Conservation (phyloP, 2,888 invertebrate genomes). For the Aphodius sticticus region DNA sequence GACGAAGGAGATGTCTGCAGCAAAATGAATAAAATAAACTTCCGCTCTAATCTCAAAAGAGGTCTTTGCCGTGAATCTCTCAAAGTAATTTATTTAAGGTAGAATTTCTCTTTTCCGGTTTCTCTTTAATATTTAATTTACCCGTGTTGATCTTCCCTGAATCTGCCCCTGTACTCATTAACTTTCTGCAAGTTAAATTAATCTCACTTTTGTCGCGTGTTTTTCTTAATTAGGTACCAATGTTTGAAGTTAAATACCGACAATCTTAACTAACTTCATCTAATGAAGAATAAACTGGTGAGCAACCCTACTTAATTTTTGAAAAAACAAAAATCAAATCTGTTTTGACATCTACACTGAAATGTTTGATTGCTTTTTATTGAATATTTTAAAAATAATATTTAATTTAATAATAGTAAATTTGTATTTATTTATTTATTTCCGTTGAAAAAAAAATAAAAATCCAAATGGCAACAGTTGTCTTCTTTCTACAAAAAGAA, state of each 20-base stretch:
- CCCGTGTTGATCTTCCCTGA: background rate
- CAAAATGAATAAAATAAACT: background rate
- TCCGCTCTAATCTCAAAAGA: background rate
- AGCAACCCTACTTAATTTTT: background rate
- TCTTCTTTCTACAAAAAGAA: no score
- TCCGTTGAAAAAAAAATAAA: no score
- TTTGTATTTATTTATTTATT: no score
- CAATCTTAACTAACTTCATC: background rate
- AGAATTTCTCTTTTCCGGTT: background rate
- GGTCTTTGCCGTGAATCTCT: background rate
- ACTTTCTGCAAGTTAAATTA: background rate
- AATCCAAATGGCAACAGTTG: no score
- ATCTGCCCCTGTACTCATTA: background rate
- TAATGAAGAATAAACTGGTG: slow-evolving; percentile 8
- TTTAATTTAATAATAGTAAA: no score
- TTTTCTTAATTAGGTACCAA: background rate
- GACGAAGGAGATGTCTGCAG: background rate
- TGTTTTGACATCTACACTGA: background rate
- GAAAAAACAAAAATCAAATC: background rate
- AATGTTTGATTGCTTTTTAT: no score
- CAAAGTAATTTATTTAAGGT: background rate
- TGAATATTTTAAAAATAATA: no score
- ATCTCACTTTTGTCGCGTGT: background rate
- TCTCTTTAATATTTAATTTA: background rate
- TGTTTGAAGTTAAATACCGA: background rate